Base-by-base conservation (phyloP, 2,113 vertebrate genomes). In the Otus sunia region DNA sequence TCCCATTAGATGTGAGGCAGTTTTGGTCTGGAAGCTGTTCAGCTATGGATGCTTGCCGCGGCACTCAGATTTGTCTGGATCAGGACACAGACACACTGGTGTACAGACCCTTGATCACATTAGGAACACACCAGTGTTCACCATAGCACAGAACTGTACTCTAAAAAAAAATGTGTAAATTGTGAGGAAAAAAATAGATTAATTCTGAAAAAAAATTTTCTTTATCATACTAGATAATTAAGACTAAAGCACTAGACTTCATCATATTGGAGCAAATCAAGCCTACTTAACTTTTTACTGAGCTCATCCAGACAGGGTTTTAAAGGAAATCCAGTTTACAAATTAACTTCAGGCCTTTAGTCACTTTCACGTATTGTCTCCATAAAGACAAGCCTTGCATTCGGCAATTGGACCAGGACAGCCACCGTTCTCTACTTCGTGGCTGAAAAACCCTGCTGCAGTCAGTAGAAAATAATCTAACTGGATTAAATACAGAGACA, bases 1-100 rank as follows among this genome's bases (percentile, higher is more conserved):
- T 26, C 16, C n/a, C 71, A 18, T 32, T 14, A 36, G 9, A 29
- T 2, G 17, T 0, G 6, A 66, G 21, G 39, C 25, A 25, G 10
- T 17, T 45, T 23, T 66, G 37, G 12, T 50, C 23, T 45, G 87
- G 53, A 53, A 89, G 59, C 59, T 66, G 41, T 21, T 21, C 30
- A 45, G 56, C 34, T 26, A 12, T 0, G 6, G 43, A 30, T 21
- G 30, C 66, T 77, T 1, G 0, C 9, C 15, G 58, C 10, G 2
- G 63, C 36, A 15, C 18, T 8, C 34, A 8, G 27, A 6, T 49
- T 21, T 49, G 41, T 15, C 78, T 43, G 34, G 8, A 26, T 4
- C 14, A 36, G 32, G 23, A 59, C 4, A 20, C 1, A 5, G 27
- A 26, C 52, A 45, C 18, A 6, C 2, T 13, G 9, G 14, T 11